A percentile compares a stretch with the other conserved stretches of the same genome.
Conservation (phyloP, 2,888 invertebrate species). For the Parapristionchus giblindavisi region DNA sequence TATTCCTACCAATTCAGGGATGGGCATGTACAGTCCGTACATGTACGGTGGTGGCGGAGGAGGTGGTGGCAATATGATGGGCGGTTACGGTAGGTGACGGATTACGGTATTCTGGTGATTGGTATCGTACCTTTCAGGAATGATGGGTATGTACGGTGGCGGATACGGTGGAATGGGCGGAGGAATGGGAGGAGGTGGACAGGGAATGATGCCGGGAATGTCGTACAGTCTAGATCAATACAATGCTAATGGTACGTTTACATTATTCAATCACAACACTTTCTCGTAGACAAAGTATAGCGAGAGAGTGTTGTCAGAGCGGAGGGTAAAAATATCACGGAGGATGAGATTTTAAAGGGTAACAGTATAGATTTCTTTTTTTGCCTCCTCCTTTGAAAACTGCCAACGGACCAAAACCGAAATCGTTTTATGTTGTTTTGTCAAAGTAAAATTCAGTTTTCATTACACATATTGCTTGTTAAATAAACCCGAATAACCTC, state of each 20-base stretch:
- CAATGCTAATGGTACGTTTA: conserved; percentile 11
- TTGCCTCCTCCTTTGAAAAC: not conserved
- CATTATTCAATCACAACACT: not conserved
- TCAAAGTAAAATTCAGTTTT: not conserved
- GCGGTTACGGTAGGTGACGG: conserved; percentile 7
- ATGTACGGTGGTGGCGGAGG: conserved; percentile 11
- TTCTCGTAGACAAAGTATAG: no score
- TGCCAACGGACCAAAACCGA: not conserved
- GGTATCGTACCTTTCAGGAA: not conserved
- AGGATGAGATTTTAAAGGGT: no score
- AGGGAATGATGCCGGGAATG: conserved; percentile 28
- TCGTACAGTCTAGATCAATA: conserved; percentile 22
- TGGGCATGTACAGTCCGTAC: conserved; percentile 31
- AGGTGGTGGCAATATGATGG: no score
- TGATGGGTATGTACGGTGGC: conserved; percentile 12
- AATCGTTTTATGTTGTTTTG: no score
- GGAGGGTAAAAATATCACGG: no score
- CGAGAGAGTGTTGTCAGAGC: no score
- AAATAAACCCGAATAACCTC: not conserved
- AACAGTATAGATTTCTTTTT: not conserved
- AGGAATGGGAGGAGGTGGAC: not conserved
- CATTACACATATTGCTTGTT: no score
- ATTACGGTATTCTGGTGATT: not conserved
- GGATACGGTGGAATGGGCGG: conserved; percentile 22
- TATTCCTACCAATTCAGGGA: no score